Base-by-base conservation (phyloP, 2,797 vertebrate species). In the Adrianichthys oophorus region DNA sequence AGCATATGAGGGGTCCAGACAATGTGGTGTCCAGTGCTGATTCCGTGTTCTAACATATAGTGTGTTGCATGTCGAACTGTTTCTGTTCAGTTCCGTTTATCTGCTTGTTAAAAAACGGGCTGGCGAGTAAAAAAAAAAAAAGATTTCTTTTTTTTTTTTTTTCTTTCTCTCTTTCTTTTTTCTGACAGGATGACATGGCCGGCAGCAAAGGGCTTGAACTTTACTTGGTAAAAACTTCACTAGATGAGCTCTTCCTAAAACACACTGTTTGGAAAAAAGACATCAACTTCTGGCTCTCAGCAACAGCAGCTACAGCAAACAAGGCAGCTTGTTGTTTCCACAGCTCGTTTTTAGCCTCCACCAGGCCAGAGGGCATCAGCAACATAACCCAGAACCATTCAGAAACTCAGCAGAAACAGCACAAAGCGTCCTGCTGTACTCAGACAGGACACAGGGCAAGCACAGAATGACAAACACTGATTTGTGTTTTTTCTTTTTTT, bases 351-450 rank as follows among this genome's bases (percentile, higher is more conserved):
- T 76, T 40, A 74, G 45, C 52, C 56, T 17, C 50, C 48, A 41
- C 47, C 49, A 42, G 59, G 63, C 85, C 78, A 5, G 13, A 69
- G 72, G 85, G 47, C 72, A 68, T 65, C 29, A 43, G 59, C 62
- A 76, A 56, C 66, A 72, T 56, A 62, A 65, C 68, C 70, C 64
- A 62, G 18, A 43, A 71, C 65, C 51, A 66, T 50, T 67, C 62
- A 52, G 23, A 70, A 48, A 72, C 48, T 49, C 63, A 26, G 46
- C 52, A 65, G 56, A 65, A 71, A 65, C 53, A 41, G 23, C 70
- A 85, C 78, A 82, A 78, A 79, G 81, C 44, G 1, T 32, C 53
- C 67, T 26, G 80, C 78, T 87, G 79, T 83, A 48, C 57, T 69
- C 29, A 19, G 52, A 66, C 57, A 72, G 49, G 72, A 58, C 5